Conservation (phyloP, 2,888 invertebrate genomes). For the Fabriciana adippe region DNA sequence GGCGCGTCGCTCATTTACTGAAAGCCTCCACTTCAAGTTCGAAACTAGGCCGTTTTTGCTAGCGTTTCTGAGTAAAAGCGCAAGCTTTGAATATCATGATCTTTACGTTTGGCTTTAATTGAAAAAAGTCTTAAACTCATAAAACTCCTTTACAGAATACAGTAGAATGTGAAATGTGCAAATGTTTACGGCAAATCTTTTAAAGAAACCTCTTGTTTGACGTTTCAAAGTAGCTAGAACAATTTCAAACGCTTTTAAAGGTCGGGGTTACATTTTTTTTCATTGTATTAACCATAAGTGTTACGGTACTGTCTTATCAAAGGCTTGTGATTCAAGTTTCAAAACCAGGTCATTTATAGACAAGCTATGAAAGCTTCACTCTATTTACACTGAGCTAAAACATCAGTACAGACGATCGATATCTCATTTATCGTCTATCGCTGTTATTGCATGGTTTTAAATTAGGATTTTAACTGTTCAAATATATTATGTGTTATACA, state of each 20-base stretch:
- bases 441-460: too few species aligned
- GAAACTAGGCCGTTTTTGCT: conserved; percentile 17
- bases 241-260: background rate
- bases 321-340: background rate
- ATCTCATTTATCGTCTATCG: too few species aligned
- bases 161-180: background rate
- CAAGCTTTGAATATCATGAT: conserved; percentile 4
- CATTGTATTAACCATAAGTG: conserved; percentile 1
- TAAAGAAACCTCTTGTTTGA: background rate
- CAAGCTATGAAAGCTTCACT: conserved; percentile 5
- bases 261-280: background rate
- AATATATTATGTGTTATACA: too few species aligned
- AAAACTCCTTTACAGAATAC: background rate
- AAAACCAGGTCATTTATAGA: conserved; percentile 12
- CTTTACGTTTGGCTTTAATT: conserved; percentile 5
- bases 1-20: conserved; percentile 38
- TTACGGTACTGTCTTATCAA: background rate
- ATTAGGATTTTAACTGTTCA: too few species aligned
- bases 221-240: background rate
- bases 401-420: background rate
- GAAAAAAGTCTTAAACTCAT: conserved; percentile 5
- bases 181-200: background rate
- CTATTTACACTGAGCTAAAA: background rate
- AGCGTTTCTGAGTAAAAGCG: conserved; percentile 7
- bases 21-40: conserved; percentile 31